Evolutionary conservation across 2,797 vertebrate genomes (phyloP).

Genomic region (Smutsia temminckii): DNA sequence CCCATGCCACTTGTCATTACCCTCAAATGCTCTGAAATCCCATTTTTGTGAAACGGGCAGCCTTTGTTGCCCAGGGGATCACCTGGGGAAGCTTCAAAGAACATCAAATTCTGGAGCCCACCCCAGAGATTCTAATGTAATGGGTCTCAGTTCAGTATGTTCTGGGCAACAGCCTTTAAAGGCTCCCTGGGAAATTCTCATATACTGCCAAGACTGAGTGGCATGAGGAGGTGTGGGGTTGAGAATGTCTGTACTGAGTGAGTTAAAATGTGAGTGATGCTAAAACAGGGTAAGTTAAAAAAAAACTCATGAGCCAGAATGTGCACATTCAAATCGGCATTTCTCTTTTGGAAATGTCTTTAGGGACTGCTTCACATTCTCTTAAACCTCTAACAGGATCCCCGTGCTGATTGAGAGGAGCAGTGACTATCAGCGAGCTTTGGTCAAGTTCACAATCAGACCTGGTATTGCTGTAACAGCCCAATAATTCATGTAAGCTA

Average conservation of each 20-base stretch:
- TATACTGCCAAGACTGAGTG: background rate
- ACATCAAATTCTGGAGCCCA: background rate
- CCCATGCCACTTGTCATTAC: background rate
- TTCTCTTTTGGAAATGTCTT: background rate
- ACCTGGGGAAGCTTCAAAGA: background rate
- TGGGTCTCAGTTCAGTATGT: background rate
- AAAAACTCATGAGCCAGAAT: background rate
- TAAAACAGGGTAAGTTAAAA: background rate
- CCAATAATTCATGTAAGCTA: background rate
- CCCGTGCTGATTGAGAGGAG: background rate
- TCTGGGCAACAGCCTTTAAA: background rate
- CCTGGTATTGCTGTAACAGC: background rate
- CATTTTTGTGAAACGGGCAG: background rate
- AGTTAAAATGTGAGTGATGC: slow-evolving; percentile 5
- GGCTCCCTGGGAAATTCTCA: background rate
- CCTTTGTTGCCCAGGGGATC: background rate
- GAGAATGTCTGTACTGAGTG: background rate
- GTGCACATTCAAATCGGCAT: background rate
- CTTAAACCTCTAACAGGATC: background rate
- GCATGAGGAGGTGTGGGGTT: background rate
- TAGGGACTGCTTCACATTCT: background rate
- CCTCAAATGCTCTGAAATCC: background rate
- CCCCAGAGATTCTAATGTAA: background rate
- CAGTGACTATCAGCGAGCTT: background rate
- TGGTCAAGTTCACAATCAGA: slow-evolving; percentile 25